A percentile compares a stretch with the other conserved stretches of the same genome.
Conservation (phyloP, 2,113 vertebrate genomes). For the Antennarius striatus region DNA sequence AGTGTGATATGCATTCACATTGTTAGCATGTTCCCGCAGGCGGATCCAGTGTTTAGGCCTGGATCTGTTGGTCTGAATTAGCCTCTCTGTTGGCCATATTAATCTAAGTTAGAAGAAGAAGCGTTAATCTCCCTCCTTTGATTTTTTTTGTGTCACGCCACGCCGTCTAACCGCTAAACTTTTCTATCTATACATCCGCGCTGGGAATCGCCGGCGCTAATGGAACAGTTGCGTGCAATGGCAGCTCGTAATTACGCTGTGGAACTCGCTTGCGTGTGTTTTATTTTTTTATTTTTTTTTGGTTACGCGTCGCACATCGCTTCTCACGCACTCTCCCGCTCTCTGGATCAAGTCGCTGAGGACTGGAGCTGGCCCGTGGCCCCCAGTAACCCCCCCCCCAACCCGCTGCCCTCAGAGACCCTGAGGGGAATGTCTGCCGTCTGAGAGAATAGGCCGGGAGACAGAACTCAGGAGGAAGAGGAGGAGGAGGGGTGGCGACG, state of each 20-base stretch:
- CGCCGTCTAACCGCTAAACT: slow-evolving; percentile 43
- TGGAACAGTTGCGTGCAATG: slow-evolving; percentile 61
- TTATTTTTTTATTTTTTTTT: no score
- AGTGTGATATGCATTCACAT: slow-evolving; percentile 60
- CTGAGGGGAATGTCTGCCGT: slow-evolving; percentile 70
- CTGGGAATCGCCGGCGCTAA: slow-evolving; percentile 55
- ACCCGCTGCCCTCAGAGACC: slow-evolving; percentile 64
- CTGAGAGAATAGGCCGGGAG: slow-evolving; percentile 60
- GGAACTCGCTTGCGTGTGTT: slow-evolving; percentile 53
- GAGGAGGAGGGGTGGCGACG: slow-evolving; percentile 32
- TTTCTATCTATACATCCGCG: slow-evolving; percentile 59
- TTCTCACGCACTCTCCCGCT: slow-evolving; percentile 70
- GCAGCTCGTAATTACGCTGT: slow-evolving; percentile 51
- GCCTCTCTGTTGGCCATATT: slow-evolving; percentile 48
- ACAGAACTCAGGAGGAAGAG: slow-evolving; percentile 39
- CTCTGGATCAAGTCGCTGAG: slow-evolving; percentile 50
- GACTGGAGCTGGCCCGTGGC: slow-evolving; percentile 61
- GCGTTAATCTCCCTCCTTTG: slow-evolving; percentile 54
- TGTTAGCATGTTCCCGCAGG: slow-evolving; percentile 51
- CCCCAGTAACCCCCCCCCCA: slow-evolving; percentile 50
- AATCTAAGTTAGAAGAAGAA: slow-evolving; percentile 55
- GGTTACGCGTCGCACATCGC: slow-evolving; percentile 54
- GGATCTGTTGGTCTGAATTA: slow-evolving; percentile 70
- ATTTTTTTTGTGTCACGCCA: slow-evolving; percentile 45
- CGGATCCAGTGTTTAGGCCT: slow-evolving; percentile 51